Evolutionary conservation across 2,888 invertebrate species (phyloP).

Genomic region (Eupeodes luniger): DNA sequence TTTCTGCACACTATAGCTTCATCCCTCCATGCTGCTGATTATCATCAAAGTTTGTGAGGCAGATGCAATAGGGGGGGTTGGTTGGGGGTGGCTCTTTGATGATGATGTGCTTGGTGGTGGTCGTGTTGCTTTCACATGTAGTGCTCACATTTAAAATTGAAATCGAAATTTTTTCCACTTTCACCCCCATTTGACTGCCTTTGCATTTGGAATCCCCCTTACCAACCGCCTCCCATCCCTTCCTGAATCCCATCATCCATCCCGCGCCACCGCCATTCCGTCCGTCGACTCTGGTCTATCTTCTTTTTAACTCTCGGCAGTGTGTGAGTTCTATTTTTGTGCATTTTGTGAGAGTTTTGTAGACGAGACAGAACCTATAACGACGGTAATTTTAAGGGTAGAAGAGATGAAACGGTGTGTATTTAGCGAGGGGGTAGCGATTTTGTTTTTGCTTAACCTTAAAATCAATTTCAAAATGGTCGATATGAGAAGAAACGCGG

Average conservation of each 20-base stretch:
- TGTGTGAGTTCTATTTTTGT: slow-evolving; percentile 75
- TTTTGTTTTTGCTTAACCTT: slow-evolving; percentile 62
- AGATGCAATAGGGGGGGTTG: not conserved
- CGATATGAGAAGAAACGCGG: slow-evolving; percentile 38
- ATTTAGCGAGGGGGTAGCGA: slow-evolving; percentile 30
- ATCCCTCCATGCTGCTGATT: slow-evolving; percentile 31
- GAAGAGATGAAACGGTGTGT: slow-evolving; percentile 39
- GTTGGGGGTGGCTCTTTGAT: not conserved
- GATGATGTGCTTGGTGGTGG: not conserved
- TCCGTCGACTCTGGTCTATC: slow-evolving; percentile 24
- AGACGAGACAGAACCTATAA: slow-evolving; percentile 61
- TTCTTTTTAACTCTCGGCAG: slow-evolving; percentile 49
- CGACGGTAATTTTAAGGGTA: slow-evolving; percentile 13
- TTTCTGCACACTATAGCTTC: slow-evolving; percentile 23
- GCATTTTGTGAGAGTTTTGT: slow-evolving; percentile 58
- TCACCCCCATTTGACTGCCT: slow-evolving; percentile 75
- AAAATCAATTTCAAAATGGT: slow-evolving; percentile 65
- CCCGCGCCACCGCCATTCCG: not conserved
- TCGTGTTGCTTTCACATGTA: slow-evolving; percentile 56
- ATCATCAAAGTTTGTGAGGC: not conserved
- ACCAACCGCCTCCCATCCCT: not conserved
- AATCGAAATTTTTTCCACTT: slow-evolving; percentile 78
- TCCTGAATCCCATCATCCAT: not conserved
- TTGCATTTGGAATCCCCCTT: slow-evolving; percentile 31
- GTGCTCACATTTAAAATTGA: slow-evolving; percentile 76